Conservation (phyloP, 2,797 vertebrate genomes). For the Serranus cabrilla region DNA sequence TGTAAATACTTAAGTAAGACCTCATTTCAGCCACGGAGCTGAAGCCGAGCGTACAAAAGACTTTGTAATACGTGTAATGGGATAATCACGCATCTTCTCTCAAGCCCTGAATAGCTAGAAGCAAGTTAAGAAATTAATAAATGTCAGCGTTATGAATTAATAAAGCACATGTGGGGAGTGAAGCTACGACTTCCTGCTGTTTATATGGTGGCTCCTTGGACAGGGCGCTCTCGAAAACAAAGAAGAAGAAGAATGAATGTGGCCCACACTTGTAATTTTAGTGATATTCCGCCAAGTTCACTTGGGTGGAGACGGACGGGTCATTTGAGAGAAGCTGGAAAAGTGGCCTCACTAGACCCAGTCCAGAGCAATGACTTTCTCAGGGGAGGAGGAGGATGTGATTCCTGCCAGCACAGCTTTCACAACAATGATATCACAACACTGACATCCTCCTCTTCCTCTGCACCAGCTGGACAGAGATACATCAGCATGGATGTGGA, state of each 20-base stretch:
- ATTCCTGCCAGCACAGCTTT: constrained; percentile 72
- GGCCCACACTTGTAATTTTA: constrained; percentile 30
- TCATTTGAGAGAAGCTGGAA: constrained; percentile 62
- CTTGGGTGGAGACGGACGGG: constrained; percentile 40
- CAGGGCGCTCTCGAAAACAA: background rate
- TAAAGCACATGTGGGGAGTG: background rate
- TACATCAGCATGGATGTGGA: constrained; percentile 46
- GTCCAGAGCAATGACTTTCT: constrained; percentile 48
- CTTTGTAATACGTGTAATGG: constrained; percentile 33
- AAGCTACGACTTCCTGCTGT: background rate
- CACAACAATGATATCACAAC: constrained; percentile 81
- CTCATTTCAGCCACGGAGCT: constrained; percentile 30
- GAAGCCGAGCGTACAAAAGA: constrained; percentile 21
- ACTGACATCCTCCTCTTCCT: constrained; percentile 75
- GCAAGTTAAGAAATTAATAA: background rate
- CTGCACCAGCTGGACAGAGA: constrained; percentile 69
- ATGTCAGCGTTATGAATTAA: constrained; percentile 7
- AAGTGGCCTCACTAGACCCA: constrained; percentile 57
- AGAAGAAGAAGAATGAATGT: constrained; percentile 4
- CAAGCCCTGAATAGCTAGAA: constrained; percentile 10
- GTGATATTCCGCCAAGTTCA: constrained; percentile 40
- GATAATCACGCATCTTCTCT: constrained; percentile 34
- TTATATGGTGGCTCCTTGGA: background rate
- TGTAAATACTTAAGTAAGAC: constrained; percentile 45
- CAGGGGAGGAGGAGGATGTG: constrained; percentile 72